Evolutionary conservation across 2,113 vertebrate species (phyloP), one percentile per base, ranked within the genome.

Genomic region (Axis porcinus): DNA sequence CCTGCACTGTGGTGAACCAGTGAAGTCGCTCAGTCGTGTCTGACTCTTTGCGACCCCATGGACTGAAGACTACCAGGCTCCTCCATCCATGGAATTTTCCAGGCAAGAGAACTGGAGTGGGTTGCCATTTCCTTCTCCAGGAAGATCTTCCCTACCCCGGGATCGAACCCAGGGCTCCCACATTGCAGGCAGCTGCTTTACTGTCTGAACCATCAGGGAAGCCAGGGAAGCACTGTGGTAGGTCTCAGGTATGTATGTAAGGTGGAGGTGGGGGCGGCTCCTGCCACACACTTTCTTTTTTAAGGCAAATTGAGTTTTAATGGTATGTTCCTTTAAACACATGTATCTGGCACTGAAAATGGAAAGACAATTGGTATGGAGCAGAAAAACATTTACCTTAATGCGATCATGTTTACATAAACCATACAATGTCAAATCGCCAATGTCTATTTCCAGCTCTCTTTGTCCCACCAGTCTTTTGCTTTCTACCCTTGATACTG

Each of bases 231-330:
- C 67, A 70, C n/a, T 70, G 76, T 4, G 7, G 33, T 27, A 17
- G 15, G 40, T 45, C 27, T 64, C 40, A 28, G 52, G 45, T 47
- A 5, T 64, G 12, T 79, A 64, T 23, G 21, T 45, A 30, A 74
- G 19, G 57, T 27, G 23, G 28, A 0, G 3, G 5, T 3, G 1
- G 19, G 14, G 54, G 57, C 0, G 1, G 25, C 11, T 57, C 6
- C 21, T 23, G 8, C 21, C 2, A 2, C 7, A 55, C 6, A 19
- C 12, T 74, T 86, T 67, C 40, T 81, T 70, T 94, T 84, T 52
- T 43, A 84, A 93, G 43, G 28, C 58, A 95, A 89, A 92, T 15
- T 33, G 21, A 58, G 28, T 86, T 86, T 82, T 92, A 86, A 67
- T 64, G 30, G 43, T 86, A 79, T 36, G 2, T 36, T 87, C 45